Conservation (phyloP, 2,888 invertebrate genomes). For the Caenorhabditis doughertyi region DNA sequence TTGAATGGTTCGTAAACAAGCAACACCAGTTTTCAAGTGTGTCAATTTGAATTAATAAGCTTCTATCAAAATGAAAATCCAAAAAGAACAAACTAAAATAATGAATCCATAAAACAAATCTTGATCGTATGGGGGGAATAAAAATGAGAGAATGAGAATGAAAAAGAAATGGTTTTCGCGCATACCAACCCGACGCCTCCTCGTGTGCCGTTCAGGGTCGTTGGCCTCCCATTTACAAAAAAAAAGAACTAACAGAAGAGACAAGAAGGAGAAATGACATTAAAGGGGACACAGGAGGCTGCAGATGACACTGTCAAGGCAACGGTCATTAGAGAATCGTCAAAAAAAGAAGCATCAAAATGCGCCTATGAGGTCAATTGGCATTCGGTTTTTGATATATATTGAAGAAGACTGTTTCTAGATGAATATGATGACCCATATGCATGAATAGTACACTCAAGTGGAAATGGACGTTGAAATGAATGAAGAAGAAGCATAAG, state of each 20-base stretch:
- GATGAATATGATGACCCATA: constrained; percentile 19
- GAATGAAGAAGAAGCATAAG: constrained; percentile 38
- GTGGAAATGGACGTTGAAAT: constrained; percentile 24
- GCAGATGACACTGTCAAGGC: constrained; percentile 34
- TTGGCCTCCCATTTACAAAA: constrained; percentile 38
- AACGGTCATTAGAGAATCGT: constrained; percentile 46
- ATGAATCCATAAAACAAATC: constrained; percentile 23
- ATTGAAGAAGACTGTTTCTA: background rate
- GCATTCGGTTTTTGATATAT: constrained; percentile 34
- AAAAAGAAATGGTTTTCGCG: constrained; percentile 42
- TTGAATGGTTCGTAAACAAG: background rate
- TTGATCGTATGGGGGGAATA: constrained; percentile 22
- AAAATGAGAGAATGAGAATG: constrained; percentile 31
- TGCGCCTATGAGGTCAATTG: constrained; percentile 49
- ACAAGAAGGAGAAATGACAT: constrained; percentile 15
- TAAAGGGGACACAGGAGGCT: constrained; percentile 49
- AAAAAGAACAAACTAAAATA: constrained; percentile 8
- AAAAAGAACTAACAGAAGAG: constrained; percentile 9
- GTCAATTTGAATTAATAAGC: background rate
- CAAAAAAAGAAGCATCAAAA: constrained; percentile 22
- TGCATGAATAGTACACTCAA: constrained; percentile 24
- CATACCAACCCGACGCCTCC: constrained; percentile 24
- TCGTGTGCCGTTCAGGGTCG: constrained; percentile 49
- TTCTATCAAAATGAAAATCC: constrained; percentile 1
- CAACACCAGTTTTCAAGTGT: background rate